These are phyloP conservation scores for Clarias laeviceps DNA, from an alignment of 2,797 vertebrate species.

Conservation along the genomic window DNA sequence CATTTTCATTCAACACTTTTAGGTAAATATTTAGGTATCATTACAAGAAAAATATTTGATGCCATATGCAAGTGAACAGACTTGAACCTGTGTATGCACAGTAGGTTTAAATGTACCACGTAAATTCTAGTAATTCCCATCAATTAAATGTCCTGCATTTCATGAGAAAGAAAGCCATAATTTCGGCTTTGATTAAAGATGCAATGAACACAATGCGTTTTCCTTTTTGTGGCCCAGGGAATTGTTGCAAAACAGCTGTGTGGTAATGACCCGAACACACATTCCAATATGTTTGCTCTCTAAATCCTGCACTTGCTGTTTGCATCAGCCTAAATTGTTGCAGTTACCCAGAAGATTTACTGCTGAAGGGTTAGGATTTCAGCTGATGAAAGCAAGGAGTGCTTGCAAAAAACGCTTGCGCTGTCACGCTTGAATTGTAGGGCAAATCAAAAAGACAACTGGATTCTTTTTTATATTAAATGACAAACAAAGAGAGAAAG, in stretches of 20 bases:
- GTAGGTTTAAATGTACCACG: background rate
- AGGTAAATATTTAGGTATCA: conserved; percentile 11
- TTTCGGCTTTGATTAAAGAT: conserved; percentile 16
- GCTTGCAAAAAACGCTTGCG: conserved; percentile 25
- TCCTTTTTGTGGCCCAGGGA: background rate
- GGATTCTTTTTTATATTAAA: conserved; percentile 5
- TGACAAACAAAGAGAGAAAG: background rate
- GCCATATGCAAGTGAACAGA: background rate
- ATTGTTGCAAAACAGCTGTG: conserved; percentile 29
- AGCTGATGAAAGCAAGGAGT: conserved; percentile 45
- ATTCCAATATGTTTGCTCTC: conserved; percentile 41
- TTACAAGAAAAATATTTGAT: conserved; percentile 1
- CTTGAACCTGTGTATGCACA: background rate
- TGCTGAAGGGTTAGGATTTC: conserved; percentile 44
- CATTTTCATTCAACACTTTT: conserved; percentile 16
- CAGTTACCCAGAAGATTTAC: conserved; percentile 47
- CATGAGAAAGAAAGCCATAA: background rate
- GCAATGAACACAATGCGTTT: background rate
- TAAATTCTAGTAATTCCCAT: background rate
- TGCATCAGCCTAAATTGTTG: conserved; percentile 50
- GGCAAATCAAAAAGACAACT: conserved; percentile 25
- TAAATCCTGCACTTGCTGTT: conserved; percentile 27
- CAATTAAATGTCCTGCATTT: background rate
- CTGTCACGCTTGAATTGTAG: conserved; percentile 30
- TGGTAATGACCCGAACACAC: conserved; percentile 18